Percentiles rank a stretch among this genome's conserved stretches.
phyloP scores from a whole-genome alignment of 2,888 invertebrate genomes.

The Netelia melanura region DNA sequence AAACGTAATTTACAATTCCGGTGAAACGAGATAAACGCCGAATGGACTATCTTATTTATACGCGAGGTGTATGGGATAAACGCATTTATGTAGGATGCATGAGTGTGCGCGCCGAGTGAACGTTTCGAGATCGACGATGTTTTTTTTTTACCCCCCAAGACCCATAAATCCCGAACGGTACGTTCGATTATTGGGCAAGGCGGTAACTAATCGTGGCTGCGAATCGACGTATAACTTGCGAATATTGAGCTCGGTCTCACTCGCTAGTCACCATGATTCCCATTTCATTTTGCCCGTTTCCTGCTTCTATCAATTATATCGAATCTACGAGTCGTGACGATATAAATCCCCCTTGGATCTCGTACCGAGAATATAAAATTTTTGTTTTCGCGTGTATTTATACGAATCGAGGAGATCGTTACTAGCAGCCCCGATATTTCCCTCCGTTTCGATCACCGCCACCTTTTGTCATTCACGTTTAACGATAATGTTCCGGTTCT shows the following conservation, averaged over 20 bases:
- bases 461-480: conserved; percentile 43
- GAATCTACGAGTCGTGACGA: conserved; percentile 70
- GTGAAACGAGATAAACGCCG: conserved; percentile 38
- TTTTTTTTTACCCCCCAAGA: conserved; percentile 30
- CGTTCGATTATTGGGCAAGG: conserved; percentile 67
- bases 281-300: conserved; percentile 64
- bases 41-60: conserved; percentile 24
- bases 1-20: conserved; percentile 48
- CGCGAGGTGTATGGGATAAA: conserved; percentile 26
- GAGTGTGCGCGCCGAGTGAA: conserved; percentile 40
- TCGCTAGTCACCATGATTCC: conserved; percentile 48
- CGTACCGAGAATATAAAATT: conserved; percentile 40
- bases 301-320: conserved; percentile 79
- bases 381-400: conserved; percentile 44
- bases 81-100: conserved; percentile 36
- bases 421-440: conserved; percentile 22
- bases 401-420: conserved; percentile 44
- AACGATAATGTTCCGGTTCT: background rate
- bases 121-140: conserved; percentile 52
- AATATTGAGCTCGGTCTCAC: conserved; percentile 16
- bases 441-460: conserved; percentile 40
- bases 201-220: conserved; percentile 66
- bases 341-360: conserved; percentile 54
- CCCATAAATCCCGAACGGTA: conserved; percentile 56
- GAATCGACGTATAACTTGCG: conserved; percentile 36